Base-by-base conservation (phyloP, 2,113 vertebrate species). In the Geococcyx californianus region DNA sequence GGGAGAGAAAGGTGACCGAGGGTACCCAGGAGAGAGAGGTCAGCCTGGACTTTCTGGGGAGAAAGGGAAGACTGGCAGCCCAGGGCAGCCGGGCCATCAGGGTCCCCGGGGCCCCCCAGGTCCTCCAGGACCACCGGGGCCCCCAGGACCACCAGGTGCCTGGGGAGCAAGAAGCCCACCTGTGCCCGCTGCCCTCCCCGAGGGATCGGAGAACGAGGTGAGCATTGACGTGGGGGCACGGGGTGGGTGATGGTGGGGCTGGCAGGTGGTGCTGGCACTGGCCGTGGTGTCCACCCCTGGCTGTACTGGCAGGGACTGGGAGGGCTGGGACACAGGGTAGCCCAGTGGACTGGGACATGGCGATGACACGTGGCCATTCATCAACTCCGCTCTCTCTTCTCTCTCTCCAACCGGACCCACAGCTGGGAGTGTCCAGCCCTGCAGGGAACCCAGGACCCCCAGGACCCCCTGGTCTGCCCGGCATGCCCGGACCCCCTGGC, bases 1-100 rank as follows among this genome's bases (percentile, higher is more conserved):
- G 97, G 97, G 97, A 76, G 93, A 96, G 36, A 97, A 72, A 88
- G 97, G 97, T 1, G 95, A 97, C 45, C 77, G 63, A 19, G 97
- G 97, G 34, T 68, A 26, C 69, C 96, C 94, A 0, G 97, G 97
- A 28, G 93, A 96, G 9, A 87, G 70, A 55, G 97, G 97, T 55
- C 92, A 94, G 73, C 94, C 96, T 0, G 96, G 96, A 59, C 63
- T 95, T 11, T 87, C 88, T 14, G 97, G 97, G 33, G 95, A 97
- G 60, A 97, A 33, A 24, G 97, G 97, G 7, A 95, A 80, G 72
- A 11, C 69, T 0, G 96, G 97, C 52, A 95, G 63, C 47, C 79
- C 96, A 3, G 97, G 97, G 8, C 95, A 79, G 20, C 95, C 93
- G 1, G 97, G 96, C 14, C 84, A 77, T 21, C 87, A 91, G 62